Percentiles rank a stretch among this genome's conserved stretches.
Conservation (phyloP, 2,113 vertebrate genomes). For the human (Homo sapiens) region GRCh38 chr1:20306001-20306500, state of each 20-base stretch:
- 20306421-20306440: background rate
- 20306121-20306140: background rate
- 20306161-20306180: accelerated
- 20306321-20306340: accelerated
- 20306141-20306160: background rate
- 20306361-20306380: accelerated
- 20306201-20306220: background rate
- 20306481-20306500: background rate
- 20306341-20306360: background rate
- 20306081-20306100: background rate
- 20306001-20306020: background rate
- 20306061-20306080: background rate
- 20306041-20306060: background rate
- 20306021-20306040: background rate
- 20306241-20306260: accelerated
- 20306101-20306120: accelerated
- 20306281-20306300: accelerated
- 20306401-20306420: background rate
- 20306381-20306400: background rate
- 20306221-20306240: background rate
- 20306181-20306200: background rate
- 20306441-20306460: accelerated
- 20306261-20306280: accelerated
- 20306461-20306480: background rate
- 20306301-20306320: background rate